Evolutionary conservation across 1,140 invertebrate species (phyloP), one percentile per base, ranked within the genome.

Genomic region (Pseudomyrmex dendroicus): DNA sequence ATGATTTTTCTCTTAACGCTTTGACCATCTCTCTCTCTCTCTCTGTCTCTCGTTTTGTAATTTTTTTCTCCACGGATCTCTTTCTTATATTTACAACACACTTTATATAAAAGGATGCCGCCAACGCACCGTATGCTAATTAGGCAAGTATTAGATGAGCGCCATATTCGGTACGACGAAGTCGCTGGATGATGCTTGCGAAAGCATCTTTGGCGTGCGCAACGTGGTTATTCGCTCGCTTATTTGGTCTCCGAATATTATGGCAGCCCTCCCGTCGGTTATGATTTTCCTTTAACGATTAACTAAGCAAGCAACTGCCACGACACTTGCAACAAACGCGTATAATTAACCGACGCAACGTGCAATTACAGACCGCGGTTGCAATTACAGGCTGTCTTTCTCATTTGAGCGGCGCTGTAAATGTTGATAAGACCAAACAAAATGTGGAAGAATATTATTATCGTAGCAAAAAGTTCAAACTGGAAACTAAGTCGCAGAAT

Each of bases 81-180:
- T 25, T 7, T 46, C 13, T 15, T 15, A 25, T 78, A 8, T 80
- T 61, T 72, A n/a, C 54, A 25, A 22, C 20, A 25, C 54, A 48
- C 44, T 12, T 25, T 63, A 57, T 17, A 59, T 35, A 17, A 9
- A 78, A 78, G 20, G 66, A 2, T 80, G 56, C 73, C 82, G 67
- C 87, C 88, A 68, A 89, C 88, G 82, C 74, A 20, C n/a, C 8
- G 44, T 86, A 84, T 88, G 86, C 82, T 88, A 86, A 89, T 88
- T 86, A 61, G 62, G 46, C 46, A 50, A 50, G 63, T 62, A 86
- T 78, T 86, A 84, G 85, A 78, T 80, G 85, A 83, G 10, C 74
- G 17, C 87, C 88, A 66, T 88, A 89, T 89, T 89, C 84, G 87
- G 87, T 12, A 67, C 46, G 82, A 63, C 50, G 67, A 64, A 80